A percentile compares a stretch with the other conserved stretches of the same genome.
Conservation (phyloP, 2,797 vertebrate genomes). For the Emydoidea blandingii region DNA sequence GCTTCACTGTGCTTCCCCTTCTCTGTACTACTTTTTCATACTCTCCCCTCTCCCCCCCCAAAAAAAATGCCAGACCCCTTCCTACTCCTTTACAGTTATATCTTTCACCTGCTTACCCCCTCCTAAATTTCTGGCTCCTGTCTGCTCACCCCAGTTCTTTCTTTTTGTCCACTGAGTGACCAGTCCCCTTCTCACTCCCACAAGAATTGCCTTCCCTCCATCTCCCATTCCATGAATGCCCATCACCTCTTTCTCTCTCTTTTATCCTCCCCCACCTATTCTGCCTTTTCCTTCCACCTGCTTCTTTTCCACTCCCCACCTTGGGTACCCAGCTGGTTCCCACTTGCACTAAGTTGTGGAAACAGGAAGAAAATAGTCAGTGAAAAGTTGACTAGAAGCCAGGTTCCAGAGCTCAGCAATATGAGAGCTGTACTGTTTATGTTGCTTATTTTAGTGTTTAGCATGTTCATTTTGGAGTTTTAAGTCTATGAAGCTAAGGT, state of each 20-base stretch:
- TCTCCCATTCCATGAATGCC: slow-evolving; percentile 20
- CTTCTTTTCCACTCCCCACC: background rate
- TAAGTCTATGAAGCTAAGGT: background rate
- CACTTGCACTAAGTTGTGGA: background rate
- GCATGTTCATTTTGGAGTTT: background rate
- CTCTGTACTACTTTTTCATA: slow-evolving; percentile 20
- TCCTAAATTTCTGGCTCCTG: rapidly evolving
- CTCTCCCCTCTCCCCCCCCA: background rate
- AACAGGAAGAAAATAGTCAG: background rate
- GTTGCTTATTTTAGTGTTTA: background rate
- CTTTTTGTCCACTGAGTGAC: background rate
- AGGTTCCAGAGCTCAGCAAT: background rate
- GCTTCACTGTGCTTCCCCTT: background rate
- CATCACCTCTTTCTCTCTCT: background rate
- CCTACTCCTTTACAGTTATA: background rate
- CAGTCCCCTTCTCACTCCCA: background rate
- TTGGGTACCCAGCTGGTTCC: background rate
- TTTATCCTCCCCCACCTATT: no score
- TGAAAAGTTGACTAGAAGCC: slow-evolving; percentile 22
- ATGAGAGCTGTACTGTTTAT: background rate
- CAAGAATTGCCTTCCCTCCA: background rate
- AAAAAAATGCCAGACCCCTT: background rate
- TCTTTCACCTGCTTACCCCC: background rate
- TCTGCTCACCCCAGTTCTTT: background rate
- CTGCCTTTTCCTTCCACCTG: no score